Base-by-base conservation (phyloP, 1,140 invertebrate species). In the Bombus polaris region DNA sequence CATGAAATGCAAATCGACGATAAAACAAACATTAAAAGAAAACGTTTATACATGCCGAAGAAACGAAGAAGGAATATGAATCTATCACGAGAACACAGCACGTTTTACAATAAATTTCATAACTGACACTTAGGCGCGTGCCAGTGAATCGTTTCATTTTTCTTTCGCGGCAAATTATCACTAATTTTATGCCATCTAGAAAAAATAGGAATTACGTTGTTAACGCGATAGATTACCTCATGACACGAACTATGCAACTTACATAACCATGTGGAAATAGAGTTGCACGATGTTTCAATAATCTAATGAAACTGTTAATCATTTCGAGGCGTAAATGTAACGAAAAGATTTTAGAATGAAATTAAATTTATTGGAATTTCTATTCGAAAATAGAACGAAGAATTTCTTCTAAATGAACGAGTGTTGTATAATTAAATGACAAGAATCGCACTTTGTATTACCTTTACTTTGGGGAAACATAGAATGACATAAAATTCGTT, bases 91-190 rank as follows among this genome's bases (percentile, higher is more conserved):
- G 37, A 44, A 37, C 13, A 28, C 35, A 13, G 13, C 35, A 59
- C 42, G 3, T n/a, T 13, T 13, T 47, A 15, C 10, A 28, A 8
- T 37, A 75, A 42, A 88, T 68, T 74, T 85, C 59, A 44, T 25
- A 72, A 39, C 35, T 18, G 4, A n/a, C 1, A 0, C 3, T 44
- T 44, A 42, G 75, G 59, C 75, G 79, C 87, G 85, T 83, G 75
- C 74, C 79, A 42, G 22, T 37, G 44, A 47, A 37, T 71, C 32
- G 22, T 47, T 37, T 13, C 1, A 59, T 65, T 86, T 66, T 37
- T 73, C 22, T 44, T 72, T 68, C 2, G 3, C 5, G 0, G 22
- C 10, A 12, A 82, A 78, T 76, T 88, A 81, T 85, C 65, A 12
- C 22, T n/a, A 22, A 4, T 79, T 71, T 76, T 76, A 32, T 39